phyloP scores from a whole-genome alignment of 2,113 vertebrate species.

The Nycticorax nycticorax region DNA sequence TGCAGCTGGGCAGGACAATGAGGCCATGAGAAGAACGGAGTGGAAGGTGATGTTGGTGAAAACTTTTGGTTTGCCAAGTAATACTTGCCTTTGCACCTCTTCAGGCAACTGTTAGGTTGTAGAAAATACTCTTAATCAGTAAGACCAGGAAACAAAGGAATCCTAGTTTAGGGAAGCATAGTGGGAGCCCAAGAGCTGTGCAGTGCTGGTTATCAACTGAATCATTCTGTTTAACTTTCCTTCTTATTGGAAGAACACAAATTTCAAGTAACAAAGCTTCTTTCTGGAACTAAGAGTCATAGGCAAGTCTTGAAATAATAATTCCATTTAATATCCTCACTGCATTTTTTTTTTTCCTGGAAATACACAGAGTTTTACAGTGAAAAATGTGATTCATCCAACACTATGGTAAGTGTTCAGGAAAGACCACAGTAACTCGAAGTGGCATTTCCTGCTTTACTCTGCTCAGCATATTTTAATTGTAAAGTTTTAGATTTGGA shows the following conservation, averaged over 20 bases:
- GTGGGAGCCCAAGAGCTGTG: neutral
- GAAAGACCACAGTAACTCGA: neutral
- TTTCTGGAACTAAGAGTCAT: neutral
- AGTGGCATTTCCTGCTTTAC: neutral
- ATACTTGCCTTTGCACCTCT: neutral
- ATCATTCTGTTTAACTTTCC: neutral
- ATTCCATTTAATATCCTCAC: neutral
- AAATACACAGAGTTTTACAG: neutral
- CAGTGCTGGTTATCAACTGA: neutral
- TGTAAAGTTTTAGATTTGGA: neutral
- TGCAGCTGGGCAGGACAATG: neutral
- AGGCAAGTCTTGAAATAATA: neutral
- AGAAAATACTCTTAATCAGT: neutral
- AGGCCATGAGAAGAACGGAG: neutral
- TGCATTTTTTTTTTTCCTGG: neutral
- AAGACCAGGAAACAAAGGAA: neutral
- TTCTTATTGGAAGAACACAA: neutral
- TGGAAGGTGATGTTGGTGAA: neutral
- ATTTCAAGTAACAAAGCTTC: neutral
- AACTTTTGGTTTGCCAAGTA: neutral
- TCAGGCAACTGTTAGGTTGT: neutral
- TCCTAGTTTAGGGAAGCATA: neutral
- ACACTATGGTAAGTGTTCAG: neutral
- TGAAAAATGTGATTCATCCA: neutral
- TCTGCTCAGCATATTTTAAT: neutral